These are phyloP conservation scores for Nemotelus pantherinus DNA, from an alignment of 2,888 invertebrate genomes.

Conservation along the genomic window DNA sequence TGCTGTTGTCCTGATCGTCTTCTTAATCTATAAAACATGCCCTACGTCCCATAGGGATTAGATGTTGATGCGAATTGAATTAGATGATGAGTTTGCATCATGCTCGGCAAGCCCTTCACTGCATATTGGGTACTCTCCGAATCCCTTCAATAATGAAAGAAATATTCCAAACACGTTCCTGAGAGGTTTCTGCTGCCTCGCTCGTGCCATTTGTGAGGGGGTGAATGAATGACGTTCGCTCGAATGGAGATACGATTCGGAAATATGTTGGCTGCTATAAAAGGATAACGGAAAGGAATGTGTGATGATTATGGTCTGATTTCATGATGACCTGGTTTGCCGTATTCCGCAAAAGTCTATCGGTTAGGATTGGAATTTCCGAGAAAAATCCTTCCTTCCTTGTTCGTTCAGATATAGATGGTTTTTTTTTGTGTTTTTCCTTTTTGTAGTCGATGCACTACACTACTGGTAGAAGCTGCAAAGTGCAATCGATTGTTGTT, in stretches of 20 bases:
- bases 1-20: constrained; percentile 61
- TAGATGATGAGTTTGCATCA: too few relatives aligned
- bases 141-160: constrained; percentile 14
- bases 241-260: too few relatives aligned
- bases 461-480: neutral
- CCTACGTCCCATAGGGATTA: constrained; percentile 50
- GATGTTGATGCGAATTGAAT: neutral
- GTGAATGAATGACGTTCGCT: too few relatives aligned
- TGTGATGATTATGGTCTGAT: neutral
- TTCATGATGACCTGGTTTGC: constrained; percentile 23
- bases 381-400: constrained; percentile 6
- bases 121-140: neutral
- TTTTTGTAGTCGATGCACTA: neutral
- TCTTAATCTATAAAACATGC: constrained; percentile 64
- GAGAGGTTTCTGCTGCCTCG: neutral
- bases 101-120: neutral
- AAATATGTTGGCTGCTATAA: neutral
- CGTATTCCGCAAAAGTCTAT: constrained; percentile 44
- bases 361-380: constrained; percentile 31
- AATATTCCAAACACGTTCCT: neutral
- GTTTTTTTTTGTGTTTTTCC: neutral
- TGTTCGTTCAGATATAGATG: neutral
- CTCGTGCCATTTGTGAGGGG: neutral
- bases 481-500: neutral
- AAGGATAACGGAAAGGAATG: constrained; percentile 39